Conservation (phyloP, 2,797 vertebrate genomes). For the Cheirogaleus major region DNA sequence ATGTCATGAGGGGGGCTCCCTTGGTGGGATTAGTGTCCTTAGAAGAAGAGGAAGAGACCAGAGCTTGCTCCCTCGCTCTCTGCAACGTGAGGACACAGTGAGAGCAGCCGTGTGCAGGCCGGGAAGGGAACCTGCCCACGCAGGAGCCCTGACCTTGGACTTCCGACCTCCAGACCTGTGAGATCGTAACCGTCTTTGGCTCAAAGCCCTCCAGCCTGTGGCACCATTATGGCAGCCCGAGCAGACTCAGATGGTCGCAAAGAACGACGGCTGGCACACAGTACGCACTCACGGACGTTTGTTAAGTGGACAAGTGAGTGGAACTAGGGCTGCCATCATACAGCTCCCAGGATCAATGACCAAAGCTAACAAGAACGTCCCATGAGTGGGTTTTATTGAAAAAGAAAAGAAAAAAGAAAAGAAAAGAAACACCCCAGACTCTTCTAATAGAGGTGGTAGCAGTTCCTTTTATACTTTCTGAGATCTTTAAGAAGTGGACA, state of each 20-base stretch:
- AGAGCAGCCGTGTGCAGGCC: background rate
- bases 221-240: rapidly evolving
- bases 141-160: background rate
- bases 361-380: background rate
- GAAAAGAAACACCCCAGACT: rapidly evolving
- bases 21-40: background rate
- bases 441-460: background rate
- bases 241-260: background rate
- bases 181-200: rapidly evolving
- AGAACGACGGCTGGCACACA: rapidly evolving
- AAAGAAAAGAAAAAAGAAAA: background rate
- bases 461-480: background rate
- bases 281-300: background rate
- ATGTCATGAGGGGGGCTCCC: no score
- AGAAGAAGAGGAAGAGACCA: background rate
- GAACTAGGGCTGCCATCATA: rapidly evolving
- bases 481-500: background rate
- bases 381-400: rapidly evolving
- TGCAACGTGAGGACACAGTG: rapidly evolving
- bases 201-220: rapidly evolving
- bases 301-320: rapidly evolving
- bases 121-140: background rate
- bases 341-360: rapidly evolving
- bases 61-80: background rate
- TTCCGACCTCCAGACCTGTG: background rate